Evolutionary conservation across 2,888 invertebrate genomes (phyloP).

Genomic region (Lapara coniferarum): DNA sequence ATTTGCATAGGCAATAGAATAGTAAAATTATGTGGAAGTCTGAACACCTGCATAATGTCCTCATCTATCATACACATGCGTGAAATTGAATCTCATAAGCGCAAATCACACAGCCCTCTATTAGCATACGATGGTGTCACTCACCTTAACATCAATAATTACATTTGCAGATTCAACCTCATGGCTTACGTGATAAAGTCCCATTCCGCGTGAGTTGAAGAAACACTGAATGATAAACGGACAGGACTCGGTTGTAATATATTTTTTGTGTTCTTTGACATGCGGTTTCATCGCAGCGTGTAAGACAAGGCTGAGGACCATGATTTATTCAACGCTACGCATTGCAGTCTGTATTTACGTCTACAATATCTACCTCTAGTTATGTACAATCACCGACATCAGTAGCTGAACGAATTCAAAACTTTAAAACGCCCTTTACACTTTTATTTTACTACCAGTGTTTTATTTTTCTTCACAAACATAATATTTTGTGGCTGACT

Average conservation of each 20-base stretch:
- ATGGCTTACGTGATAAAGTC: slow-evolving; percentile 37
- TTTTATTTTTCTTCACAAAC: too few relatives aligned
- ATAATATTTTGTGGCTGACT: too few relatives aligned
- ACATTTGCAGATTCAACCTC: slow-evolving; percentile 44
- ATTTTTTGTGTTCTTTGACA: slow-evolving; percentile 50
- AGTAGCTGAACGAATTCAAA: too few relatives aligned
- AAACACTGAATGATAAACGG: slow-evolving; percentile 43
- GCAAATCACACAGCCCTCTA: slow-evolving; percentile 72
- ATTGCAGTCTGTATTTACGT: slow-evolving; percentile 34
- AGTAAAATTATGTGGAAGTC: slow-evolving; percentile 66
- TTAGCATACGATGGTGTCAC: slow-evolving; percentile 63
- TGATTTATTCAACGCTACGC: slow-evolving; percentile 40
- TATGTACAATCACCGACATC: too few relatives aligned
- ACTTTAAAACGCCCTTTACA: too few relatives aligned
- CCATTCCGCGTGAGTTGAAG: slow-evolving; percentile 43
- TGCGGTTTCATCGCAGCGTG: slow-evolving; percentile 42
- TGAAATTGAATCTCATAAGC: slow-evolving; percentile 80
- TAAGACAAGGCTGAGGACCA: slow-evolving; percentile 15
- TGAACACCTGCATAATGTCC: slow-evolving; percentile 71
- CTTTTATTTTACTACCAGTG: too few relatives aligned
- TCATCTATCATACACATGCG: slow-evolving; percentile 76
- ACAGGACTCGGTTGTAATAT: slow-evolving; percentile 45
- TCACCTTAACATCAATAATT: slow-evolving; percentile 39
- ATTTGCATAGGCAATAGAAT: slow-evolving; percentile 53
- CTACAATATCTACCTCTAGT: neutral